A percentile compares a stretch with the other conserved stretches of the same genome.
Evolutionary conservation across 2,113 vertebrate species (phyloP).

Genomic region (Donacobius atricapilla): DNA sequence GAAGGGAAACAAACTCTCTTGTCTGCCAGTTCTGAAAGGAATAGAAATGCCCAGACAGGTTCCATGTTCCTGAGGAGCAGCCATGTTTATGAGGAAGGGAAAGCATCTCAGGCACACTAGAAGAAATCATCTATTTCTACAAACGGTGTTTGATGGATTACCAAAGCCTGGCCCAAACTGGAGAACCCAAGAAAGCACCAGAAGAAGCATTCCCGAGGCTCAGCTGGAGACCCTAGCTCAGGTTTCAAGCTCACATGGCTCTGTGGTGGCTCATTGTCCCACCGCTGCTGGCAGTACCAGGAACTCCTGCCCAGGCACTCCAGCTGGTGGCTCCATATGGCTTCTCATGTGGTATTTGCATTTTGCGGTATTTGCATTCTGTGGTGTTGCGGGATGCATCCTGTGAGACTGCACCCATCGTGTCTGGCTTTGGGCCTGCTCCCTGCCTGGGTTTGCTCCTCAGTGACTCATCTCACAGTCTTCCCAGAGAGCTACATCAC

Average conservation of each 20-base stretch:
- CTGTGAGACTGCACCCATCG: fast-evolving
- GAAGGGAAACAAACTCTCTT: background rate
- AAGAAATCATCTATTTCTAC: background rate
- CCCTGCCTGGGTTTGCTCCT: background rate
- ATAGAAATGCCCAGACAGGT: background rate
- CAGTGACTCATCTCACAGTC: background rate
- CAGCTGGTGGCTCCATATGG: background rate
- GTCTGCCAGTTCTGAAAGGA: background rate
- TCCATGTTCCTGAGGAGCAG: background rate
- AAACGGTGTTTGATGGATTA: background rate
- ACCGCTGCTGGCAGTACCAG: background rate
- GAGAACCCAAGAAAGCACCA: background rate
- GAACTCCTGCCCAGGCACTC: background rate
- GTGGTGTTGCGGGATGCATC: background rate
- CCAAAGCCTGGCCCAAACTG: background rate
- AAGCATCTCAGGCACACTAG: background rate
- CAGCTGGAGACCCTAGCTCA: background rate
- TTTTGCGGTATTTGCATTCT: background rate
- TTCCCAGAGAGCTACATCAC: background rate
- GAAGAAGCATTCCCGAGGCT: background rate
- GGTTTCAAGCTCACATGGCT: background rate
- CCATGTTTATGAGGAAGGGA: background rate
- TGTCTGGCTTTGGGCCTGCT: background rate
- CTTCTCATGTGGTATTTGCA: background rate
- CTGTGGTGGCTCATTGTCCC: background rate